These are phyloP conservation scores for Fundulus diaphanus DNA, from an alignment of 2,797 vertebrate species.

Conservation along the genomic window DNA sequence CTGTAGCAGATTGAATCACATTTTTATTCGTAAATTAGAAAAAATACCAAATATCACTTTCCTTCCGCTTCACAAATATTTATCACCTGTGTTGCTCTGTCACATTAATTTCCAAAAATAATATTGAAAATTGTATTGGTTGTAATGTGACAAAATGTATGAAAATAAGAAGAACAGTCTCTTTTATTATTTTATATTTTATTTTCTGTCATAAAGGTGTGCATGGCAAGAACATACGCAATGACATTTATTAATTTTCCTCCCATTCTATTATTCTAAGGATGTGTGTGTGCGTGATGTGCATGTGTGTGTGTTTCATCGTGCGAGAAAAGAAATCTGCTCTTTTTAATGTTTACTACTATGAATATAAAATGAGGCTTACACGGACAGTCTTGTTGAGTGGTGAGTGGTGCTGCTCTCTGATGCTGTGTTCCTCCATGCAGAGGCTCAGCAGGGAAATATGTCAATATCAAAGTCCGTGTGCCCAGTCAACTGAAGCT, in stretches of 20 bases:
- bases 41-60: background rate
- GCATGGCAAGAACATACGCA: conserved; percentile 50
- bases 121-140: background rate
- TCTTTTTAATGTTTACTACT: conserved; percentile 62
- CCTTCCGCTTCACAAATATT: background rate
- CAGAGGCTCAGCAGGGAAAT: conserved; percentile 55
- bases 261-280: conserved; percentile 9
- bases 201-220: conserved; percentile 25
- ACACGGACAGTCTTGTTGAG: conserved; percentile 41
- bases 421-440: conserved; percentile 53
- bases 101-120: background rate
- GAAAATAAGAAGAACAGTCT: background rate
- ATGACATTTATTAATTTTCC: conserved; percentile 47
- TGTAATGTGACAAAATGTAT: background rate
- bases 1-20: background rate
- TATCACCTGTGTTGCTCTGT: background rate
- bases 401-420: conserved; percentile 41
- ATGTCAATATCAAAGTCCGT: conserved; percentile 64
- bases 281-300: conserved; percentile 11
- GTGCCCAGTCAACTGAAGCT: conserved; percentile 50
- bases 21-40: background rate
- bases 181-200: no score
- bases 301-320: conserved; percentile 15
- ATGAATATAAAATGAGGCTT: conserved; percentile 66
- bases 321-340: conserved; percentile 25